phyloP scores from a whole-genome alignment of 2,113 vertebrate species.

The Romanogobio albipinnatus region DNA sequence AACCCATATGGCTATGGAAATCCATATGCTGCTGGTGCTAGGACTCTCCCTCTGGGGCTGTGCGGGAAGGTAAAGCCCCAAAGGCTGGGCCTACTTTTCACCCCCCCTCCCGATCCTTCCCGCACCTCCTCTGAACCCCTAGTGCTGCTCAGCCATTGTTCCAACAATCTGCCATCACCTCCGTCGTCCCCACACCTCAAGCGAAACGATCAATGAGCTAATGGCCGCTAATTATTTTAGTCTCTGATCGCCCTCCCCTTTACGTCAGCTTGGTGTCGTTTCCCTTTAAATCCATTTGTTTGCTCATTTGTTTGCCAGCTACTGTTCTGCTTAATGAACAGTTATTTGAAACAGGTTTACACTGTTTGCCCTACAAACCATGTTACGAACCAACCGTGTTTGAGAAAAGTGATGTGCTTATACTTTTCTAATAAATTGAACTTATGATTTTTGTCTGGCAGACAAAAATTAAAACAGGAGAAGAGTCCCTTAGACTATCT shows the following conservation, averaged over 20 bases:
- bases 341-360: background rate
- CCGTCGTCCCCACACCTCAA: slow-evolving; percentile 32
- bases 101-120: slow-evolving; percentile 31
- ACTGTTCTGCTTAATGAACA: slow-evolving; percentile 40
- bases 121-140: slow-evolving; percentile 30
- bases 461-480: background rate
- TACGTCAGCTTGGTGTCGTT: slow-evolving; percentile 8
- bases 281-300: slow-evolving; percentile 17
- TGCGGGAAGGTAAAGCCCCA: slow-evolving; percentile 87
- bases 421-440: background rate
- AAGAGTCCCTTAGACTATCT: no score
- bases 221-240: slow-evolving; percentile 90
- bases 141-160: slow-evolving; percentile 85
- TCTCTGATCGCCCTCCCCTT: slow-evolving; percentile 71
- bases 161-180: slow-evolving; percentile 90
- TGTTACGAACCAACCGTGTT: no score
- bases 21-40: slow-evolving; percentile 95
- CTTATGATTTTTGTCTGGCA: background rate
- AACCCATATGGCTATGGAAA: slow-evolving; percentile 98
- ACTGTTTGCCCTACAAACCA: background rate
- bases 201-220: slow-evolving; percentile 79
- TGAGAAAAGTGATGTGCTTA: background rate
- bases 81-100: slow-evolving; percentile 77
- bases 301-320: slow-evolving; percentile 1
- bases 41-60: slow-evolving; percentile 82